Evolutionary conservation across 2,888 invertebrate species (phyloP), one percentile per base, ranked within the genome.

Genomic region (Lepidocyrtoides sp.): DNA sequence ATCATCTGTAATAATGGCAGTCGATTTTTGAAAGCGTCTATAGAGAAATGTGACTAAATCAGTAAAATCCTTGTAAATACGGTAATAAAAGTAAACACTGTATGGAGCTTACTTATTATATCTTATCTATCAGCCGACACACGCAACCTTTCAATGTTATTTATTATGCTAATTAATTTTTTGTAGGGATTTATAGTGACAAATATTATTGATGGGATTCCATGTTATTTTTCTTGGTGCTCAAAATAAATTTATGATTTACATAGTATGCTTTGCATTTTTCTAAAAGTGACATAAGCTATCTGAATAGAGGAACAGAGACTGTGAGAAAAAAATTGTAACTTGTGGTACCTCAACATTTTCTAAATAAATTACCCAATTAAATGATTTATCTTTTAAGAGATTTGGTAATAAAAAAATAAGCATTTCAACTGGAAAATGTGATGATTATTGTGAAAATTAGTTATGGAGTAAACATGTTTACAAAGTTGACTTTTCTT

Each of bases 281-380:
- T n/a, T n/a, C n/a, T n/a, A n/a, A n/a, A n/a, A n/a, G n/a, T n/a
- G n/a, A n/a, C n/a, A 51, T n/a, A 51, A 51, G 51, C 1, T 51
- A 51, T 51, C 17, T 17, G 1, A 51, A 17, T 12, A 26, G 60
- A 60, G 26, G n/a, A n/a, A n/a, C n/a, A n/a, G n/a, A n/a, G n/a
- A n/a, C n/a, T n/a, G n/a, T n/a, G n/a, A n/a, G n/a, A n/a, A n/a
- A n/a, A n/a, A n/a, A n/a, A n/a, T n/a, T n/a, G n/a, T n/a, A n/a
- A n/a, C n/a, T n/a, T n/a, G n/a, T n/a, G n/a, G n/a, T n/a, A n/a
- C n/a, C n/a, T n/a, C n/a, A n/a, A n/a, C n/a, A n/a, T n/a, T n/a
- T n/a, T n/a, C n/a, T n/a, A 32, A 66, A 66, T 72, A 44, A 72
- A 72, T 44, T 44, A 72, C 23, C 72, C 44, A 72, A 72, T 72